Base-by-base conservation (phyloP, 2,797 vertebrate species). In the Sciaenops ocellatus region DNA sequence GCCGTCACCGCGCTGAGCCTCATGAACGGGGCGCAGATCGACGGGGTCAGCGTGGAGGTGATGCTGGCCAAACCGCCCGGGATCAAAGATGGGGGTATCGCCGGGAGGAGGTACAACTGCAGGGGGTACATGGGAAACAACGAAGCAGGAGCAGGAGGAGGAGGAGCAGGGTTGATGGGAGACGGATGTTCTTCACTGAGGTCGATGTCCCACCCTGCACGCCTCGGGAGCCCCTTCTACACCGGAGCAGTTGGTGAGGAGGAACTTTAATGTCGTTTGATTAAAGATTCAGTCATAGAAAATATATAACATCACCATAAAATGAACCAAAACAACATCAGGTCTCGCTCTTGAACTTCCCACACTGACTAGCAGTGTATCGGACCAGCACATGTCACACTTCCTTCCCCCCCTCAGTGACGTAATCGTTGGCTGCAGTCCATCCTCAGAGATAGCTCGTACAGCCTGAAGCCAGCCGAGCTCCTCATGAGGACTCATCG, bases 21-120 rank as follows among this genome's bases (percentile, higher is more conserved):
- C 66, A 97, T 98, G 97, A 97, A 97, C 62, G 97, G 97, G 6
- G 95, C 94, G 28, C 89, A 90, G 56, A 96, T 99, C 48, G 97
- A 99, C 80, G 97, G 97, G 26, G 95, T 96, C 61, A 82, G 74
- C 15, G 95, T 99, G 74, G 97, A 98, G 85, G 97, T 99, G 60
- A 96, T 94, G 2, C 91, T 99, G 65, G 97, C 97, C 84, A 99
- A 98, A 81, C 97, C 97, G 4, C 94, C 94, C 1, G 46, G 41
- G 1, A 0, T 72, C 24, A 85, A 51, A 84, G 97, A 97, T 1
- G 85, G 80, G 12, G 81, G 89, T 8, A 89, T 87, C 0, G 16
- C 20, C 0, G 66, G 54, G n/a, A 83, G 73, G 77, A 79, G 56
- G 51, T 41, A 44, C 62, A 8, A 2, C 51, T 16, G 41, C 76